Base-by-base conservation (phyloP, 2,888 invertebrate genomes). In the Melinaea marsaeus region DNA sequence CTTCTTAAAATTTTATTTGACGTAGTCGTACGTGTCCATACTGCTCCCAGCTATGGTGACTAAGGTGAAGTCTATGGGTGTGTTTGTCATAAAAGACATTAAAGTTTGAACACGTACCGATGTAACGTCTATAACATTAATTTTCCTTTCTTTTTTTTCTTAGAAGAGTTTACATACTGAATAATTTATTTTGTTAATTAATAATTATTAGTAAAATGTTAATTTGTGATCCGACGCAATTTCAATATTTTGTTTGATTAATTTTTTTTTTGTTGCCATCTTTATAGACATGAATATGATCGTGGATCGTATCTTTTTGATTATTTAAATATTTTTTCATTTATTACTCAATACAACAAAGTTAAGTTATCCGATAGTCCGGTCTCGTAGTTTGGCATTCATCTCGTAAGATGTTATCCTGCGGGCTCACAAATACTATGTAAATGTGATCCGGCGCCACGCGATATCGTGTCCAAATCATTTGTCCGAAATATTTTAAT, bases 41-140 rank as follows among this genome's bases (percentile, higher is more conserved):
- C 69, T 74, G 78, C 42, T 37, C 54, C 22, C 72, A 68, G 72
- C 79, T 81, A 79, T 77, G 71, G 79, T 47, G 57, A 60, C 42
- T 46, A 45, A n/a, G 47, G 61, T 57, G 72, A 61, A 67, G 69
- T 65, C 69, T 69, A 70, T 73, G 81, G 82, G 84, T 81, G 84
- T 79, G 73, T 79, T 81, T 76, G 81, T 86, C 84, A 85, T 83
- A 83, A 75, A 68, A 67, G 68, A 77, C 80, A 77, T 86, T 83
- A 85, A 82, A 82, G 79, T 77, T 70, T 71, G 72, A 71, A 73
- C 77, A 75, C 79, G 75, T 73, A 71, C 71, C 60, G 76, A 75
- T 75, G 80, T 76, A 77, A 73, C 71, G 67, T 62, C 69, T 65
- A 68, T 71, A 68, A 73, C 73, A 77, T 75, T 57, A 47, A 57